Conservation (phyloP, 2,888 invertebrate species). For the Didymodactylos carnosus region DNA sequence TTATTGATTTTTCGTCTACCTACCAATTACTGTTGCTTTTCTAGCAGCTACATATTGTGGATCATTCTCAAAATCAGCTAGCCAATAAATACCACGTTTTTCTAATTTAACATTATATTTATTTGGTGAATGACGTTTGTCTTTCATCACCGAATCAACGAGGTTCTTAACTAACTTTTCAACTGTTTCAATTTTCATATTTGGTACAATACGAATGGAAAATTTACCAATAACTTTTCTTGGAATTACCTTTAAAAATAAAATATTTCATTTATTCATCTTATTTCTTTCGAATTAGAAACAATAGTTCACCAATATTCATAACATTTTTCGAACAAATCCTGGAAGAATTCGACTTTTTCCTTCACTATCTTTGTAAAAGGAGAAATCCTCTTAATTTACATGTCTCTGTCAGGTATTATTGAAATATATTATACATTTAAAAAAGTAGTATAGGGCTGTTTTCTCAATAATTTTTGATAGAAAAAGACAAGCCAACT, state of each 20-base stretch:
- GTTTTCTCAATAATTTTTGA: too few relatives aligned
- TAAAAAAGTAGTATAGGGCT: too few relatives aligned
- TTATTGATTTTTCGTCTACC: neutral
- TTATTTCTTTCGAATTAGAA: too few relatives aligned
- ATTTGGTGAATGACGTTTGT: conserved; percentile 63
- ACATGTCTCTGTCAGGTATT: too few relatives aligned
- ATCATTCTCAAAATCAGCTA: conserved; percentile 71
- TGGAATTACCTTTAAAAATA: conserved; percentile 65
- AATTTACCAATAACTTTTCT: conserved; percentile 75
- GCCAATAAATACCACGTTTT: conserved; percentile 73
- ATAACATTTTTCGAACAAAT: too few relatives aligned
- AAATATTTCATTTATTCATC: too few relatives aligned
- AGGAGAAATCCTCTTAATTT: too few relatives aligned
- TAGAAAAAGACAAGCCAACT: too few relatives aligned
- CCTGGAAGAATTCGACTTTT: too few relatives aligned
- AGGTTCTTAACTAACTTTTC: conserved; percentile 56
- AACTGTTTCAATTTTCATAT: conserved; percentile 66
- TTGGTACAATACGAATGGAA: conserved; percentile 82
- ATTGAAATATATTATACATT: too few relatives aligned
- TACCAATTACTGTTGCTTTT: conserved; percentile 29
- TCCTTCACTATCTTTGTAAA: too few relatives aligned
- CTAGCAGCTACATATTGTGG: conserved; percentile 71
- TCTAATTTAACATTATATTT: conserved; percentile 35
- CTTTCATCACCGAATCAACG: conserved; percentile 54
- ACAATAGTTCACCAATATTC: too few relatives aligned